Evolutionary conservation across 1,140 invertebrate genomes (phyloP), one percentile per base, ranked within the genome.

Genomic region (Myzus persicae): DNA sequence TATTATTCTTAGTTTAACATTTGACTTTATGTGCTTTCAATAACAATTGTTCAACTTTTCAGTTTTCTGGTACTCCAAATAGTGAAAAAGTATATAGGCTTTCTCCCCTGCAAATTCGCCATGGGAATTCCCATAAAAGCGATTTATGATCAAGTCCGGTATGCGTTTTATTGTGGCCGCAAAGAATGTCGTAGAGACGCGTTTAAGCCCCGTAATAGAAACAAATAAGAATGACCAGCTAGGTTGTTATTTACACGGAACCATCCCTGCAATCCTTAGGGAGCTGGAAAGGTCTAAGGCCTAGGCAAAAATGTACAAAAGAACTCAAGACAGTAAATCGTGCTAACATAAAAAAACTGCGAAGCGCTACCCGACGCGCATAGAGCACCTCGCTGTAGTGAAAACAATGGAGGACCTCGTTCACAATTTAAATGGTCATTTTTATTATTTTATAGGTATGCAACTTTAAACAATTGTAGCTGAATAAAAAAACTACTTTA

Each of bases 191-290:
- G 91, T 93, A 91, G 26, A n/a, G 46, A 26, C 48, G 81, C 76
- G 38, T 93, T 93, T 93, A 93, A 93, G 91, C 38, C 46, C 91
- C 46, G 76, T 93, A 93, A 93, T 93, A 93, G 91, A 93, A 93
- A 93, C 91, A 93, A 93, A 93, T 93, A 93, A 93, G 91, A 54
- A 93, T 93, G 81, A 54, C 91, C 91, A 42, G 46, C 76, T n/a
- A 67, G 76, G 46, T 36, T 93, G 91, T 93, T 93, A 85, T 93
- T 93, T 93, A 93, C 91, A 93, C 81, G 46, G 91, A 82, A 31
- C 90, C 1, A 42, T 46, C 42, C 42, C 44, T 48, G n/a, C 59
- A n/a, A 48, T 93, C 91, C 91, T 85, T 93, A 38, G 91, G 91
- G 91, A 93, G 26, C 44, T 54, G 81, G 8, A 82, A 92, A 82